Base-by-base conservation (phyloP, 2,797 vertebrate genomes). In the Pagetopsis macropterus region DNA sequence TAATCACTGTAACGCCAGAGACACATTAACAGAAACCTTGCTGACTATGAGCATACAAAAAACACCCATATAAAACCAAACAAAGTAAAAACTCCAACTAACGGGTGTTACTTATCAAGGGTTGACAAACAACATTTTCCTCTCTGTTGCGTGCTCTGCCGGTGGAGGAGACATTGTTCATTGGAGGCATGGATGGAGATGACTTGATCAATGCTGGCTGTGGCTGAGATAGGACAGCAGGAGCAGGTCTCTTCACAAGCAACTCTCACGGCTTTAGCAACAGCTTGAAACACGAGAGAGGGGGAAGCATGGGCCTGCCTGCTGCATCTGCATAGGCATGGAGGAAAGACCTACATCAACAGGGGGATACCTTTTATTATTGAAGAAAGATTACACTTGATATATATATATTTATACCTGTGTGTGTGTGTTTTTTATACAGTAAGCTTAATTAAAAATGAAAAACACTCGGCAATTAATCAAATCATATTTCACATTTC, bases 201-300 rank as follows among this genome's bases (percentile, higher is more conserved):
- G 63, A 68, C 64, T 66, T 65, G 23, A 68, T 76, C 76, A 61
- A 62, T 17, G 63, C 70, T 67, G 82, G 74, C 64, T 79, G 81
- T 2, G 10, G 76, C 37, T 84, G 84, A 76, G 76, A 37, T 65
- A 62, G 68, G 79, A 79, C 87, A 82, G 63, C 78, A 79, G 74
- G 79, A 70, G 84, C 75, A 48, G 69, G 78, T 83, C 83, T 78
- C 72, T 48, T 76, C 79, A 87, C 83, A 70, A 91, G 79, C 85
- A 78, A 76, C 45, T 49, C 70, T 66, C 70, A 41, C 76, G 37
- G 65, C 79, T 73, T 75, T 58, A 72, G 76, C 31, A 62, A 75
- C 83, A 87, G 88, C 82, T 85, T 88, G 85, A 65, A 66, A 66
- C 90, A 89, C 83, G 83, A 89, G 88, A 91, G 83, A n/a, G 21